Percentiles rank a stretch among this genome's conserved stretches.
Evolutionary conservation across 1,140 invertebrate genomes (phyloP).

Genomic region (Oscheius sp.): DNA sequence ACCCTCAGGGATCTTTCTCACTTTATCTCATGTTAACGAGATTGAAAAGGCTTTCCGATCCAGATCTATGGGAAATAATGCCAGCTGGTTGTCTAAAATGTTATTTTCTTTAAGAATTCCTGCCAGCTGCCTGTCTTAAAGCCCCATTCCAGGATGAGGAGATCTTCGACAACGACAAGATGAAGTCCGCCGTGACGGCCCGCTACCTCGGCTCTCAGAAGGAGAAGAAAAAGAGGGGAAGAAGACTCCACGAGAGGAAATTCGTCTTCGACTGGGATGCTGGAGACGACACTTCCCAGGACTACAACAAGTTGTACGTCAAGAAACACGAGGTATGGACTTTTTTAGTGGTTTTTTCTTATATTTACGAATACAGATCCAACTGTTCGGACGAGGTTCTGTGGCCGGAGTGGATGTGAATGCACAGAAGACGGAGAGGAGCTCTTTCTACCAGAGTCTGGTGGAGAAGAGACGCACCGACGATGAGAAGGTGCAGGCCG

Average conservation of each 20-base stretch:
- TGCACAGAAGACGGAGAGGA: conserved; percentile 91
- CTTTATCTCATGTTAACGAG: no score
- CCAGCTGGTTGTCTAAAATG: no score
- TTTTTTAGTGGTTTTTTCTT: background rate
- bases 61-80: no score
- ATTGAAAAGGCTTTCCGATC: no score
- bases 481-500: conserved; percentile 95
- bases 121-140: no score
- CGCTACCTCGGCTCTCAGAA: conserved; percentile 90
- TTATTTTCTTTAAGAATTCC: no score
- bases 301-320: conserved; percentile 96
- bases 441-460: conserved; percentile 94
- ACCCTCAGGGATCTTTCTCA: no score
- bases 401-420: conserved; percentile 88
- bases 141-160: conserved; percentile 19
- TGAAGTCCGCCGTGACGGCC: conserved; percentile 57
- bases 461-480: conserved; percentile 90
- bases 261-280: conserved; percentile 99
- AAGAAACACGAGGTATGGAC: conserved; percentile 71
- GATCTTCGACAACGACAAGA: conserved; percentile 39
- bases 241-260: conserved; percentile 92
- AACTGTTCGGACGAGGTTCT: conserved; percentile 96
- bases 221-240: conserved; percentile 76
- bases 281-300: conserved; percentile 91
- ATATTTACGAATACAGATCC: conserved; percentile 67